phyloP scores from a whole-genome alignment of 1,140 invertebrate species.

The Scaptomyza montana region DNA sequence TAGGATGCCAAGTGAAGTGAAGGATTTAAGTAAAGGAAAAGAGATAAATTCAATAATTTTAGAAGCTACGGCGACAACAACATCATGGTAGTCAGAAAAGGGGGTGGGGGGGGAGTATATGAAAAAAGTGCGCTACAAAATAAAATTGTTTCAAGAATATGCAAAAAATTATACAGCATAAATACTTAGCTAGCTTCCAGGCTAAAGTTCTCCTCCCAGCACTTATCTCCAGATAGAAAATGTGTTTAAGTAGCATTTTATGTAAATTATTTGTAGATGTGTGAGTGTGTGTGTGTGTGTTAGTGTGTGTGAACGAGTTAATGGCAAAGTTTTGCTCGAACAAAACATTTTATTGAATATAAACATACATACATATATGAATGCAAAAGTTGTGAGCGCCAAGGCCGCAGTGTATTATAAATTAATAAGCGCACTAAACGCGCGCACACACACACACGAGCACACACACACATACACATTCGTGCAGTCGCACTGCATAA shows the following conservation, averaged over 20 bases:
- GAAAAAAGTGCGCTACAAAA: no score
- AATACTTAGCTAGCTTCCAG: no score
- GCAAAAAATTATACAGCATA: no score
- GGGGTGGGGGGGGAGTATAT: no score
- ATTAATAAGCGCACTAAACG: constrained; percentile 74
- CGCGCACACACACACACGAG: constrained; percentile 18
- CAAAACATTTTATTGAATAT: constrained; percentile 64
- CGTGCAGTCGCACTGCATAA: constrained; percentile 53
- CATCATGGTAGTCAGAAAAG: no score
- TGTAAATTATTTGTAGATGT: constrained; percentile 60
- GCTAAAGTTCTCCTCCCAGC: not conserved
- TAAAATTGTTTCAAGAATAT: no score
- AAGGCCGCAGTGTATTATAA: constrained; percentile 80
- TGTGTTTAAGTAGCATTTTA: constrained; percentile 70
- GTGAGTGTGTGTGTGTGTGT: constrained; percentile 19
- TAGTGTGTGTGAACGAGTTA: constrained; percentile 20
- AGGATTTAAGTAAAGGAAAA: no score
- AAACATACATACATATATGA: no score
- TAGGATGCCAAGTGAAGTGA: no score
- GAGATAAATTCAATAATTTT: no score
- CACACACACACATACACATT: constrained; percentile 20
- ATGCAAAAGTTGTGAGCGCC: constrained; percentile 60
- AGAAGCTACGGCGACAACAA: no score
- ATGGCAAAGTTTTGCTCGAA: constrained; percentile 50
- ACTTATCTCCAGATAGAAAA: constrained; percentile 4